Conservation (phyloP, 2,797 vertebrate genomes). For the Denticeps clupeoides region DNA sequence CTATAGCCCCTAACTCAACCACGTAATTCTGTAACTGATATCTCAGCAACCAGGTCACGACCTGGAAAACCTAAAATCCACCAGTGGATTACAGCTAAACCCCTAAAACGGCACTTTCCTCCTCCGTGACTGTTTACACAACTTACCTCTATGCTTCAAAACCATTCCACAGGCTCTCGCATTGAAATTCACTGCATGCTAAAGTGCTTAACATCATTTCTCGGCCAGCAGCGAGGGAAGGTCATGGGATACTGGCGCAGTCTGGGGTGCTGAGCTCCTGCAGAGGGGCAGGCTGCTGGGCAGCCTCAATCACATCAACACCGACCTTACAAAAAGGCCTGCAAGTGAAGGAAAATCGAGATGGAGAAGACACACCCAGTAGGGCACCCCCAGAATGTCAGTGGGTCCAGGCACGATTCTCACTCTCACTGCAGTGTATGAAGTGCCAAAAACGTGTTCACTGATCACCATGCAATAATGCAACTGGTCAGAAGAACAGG, state of each 20-base stretch:
- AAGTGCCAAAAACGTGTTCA: too few relatives aligned
- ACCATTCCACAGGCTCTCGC: conserved; percentile 13
- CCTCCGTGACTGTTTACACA: conserved; percentile 41
- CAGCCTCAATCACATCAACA: too few relatives aligned
- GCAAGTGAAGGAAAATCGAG: too few relatives aligned
- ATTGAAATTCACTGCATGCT: not conserved
- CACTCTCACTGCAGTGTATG: too few relatives aligned
- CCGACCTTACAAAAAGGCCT: too few relatives aligned
- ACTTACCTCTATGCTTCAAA: conserved; percentile 29
- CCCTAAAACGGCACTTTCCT: conserved; percentile 23
- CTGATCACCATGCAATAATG: too few relatives aligned
- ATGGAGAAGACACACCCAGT: too few relatives aligned
- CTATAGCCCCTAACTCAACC: conserved; percentile 19
- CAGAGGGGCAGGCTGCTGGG: too few relatives aligned
- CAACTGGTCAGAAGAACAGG: too few relatives aligned
- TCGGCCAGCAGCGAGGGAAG: not conserved
- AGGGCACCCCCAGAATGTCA: too few relatives aligned
- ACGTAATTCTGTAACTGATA: conserved; percentile 40
- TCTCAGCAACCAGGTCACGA: conserved; percentile 40
- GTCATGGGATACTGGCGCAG: not conserved
- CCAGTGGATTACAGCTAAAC: conserved; percentile 31
- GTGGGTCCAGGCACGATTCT: too few relatives aligned
- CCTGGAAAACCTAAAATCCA: conserved; percentile 35
- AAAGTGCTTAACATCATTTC: not conserved
- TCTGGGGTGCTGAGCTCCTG: too few relatives aligned